Evolutionary conservation across 2,888 invertebrate genomes (phyloP).

Genomic region (Apoderus coryli): DNA sequence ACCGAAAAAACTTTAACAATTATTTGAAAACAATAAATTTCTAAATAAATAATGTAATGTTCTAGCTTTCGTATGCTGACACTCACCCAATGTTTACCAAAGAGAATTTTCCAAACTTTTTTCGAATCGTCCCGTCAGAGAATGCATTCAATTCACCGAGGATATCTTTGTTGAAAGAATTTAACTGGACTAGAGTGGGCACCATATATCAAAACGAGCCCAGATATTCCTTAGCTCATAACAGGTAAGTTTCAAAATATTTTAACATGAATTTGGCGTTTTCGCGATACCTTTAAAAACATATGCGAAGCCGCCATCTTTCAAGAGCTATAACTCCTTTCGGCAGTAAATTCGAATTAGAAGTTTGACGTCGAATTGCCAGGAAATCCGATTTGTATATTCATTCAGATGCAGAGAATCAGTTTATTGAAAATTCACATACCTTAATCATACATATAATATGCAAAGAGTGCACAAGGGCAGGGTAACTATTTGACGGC

Average conservation of each 20-base stretch:
- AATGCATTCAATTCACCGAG: slow-evolving; percentile 91
- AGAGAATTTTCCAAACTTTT: slow-evolving; percentile 90
- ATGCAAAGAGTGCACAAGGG: no score
- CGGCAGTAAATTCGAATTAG: no score
- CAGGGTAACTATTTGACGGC: no score
- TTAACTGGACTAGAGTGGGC: slow-evolving; percentile 96
- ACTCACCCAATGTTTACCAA: slow-evolving; percentile 95
- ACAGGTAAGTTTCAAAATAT: slow-evolving; percentile 45
- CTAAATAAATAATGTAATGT: slow-evolving; percentile 14
- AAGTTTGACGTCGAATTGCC: slow-evolving; percentile 3
- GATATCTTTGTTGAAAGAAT: slow-evolving; percentile 71
- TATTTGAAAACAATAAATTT: background rate
- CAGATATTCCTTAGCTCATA: slow-evolving; percentile 60
- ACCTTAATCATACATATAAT: no score
- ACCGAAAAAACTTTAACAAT: background rate
- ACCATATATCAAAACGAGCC: slow-evolving; percentile 96
- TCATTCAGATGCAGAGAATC: no score
- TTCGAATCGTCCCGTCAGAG: slow-evolving; percentile 91
- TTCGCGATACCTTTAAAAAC: no score
- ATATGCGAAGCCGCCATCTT: no score
- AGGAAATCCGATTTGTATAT: no score
- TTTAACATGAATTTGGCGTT: no score
- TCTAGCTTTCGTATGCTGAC: slow-evolving; percentile 87
- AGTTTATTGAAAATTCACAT: no score
- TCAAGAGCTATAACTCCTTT: no score